These are phyloP conservation scores for Collichthys lucidus DNA, from an alignment of 2,113 vertebrate genomes.

Conservation along the genomic window DNA sequence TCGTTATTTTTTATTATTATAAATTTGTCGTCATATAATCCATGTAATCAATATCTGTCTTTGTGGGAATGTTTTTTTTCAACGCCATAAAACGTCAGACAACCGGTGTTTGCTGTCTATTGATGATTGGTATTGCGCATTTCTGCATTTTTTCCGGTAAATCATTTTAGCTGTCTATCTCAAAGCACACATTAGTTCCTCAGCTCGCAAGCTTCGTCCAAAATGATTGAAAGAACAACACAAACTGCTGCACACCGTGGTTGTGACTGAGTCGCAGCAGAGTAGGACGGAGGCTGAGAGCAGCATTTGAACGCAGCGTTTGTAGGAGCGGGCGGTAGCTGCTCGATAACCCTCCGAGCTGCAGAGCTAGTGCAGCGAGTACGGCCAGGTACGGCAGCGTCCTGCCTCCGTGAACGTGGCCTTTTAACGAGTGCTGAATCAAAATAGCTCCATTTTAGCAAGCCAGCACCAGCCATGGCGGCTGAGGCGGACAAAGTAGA, in stretches of 20 bases:
- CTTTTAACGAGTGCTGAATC: slow-evolving; percentile 4
- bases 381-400: slow-evolving; percentile 34
- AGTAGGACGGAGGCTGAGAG: not conserved
- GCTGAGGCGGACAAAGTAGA: slow-evolving; percentile 74
- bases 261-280: rapidly evolving
- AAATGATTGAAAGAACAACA: too few relatives aligned
- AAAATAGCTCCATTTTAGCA: not conserved
- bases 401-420: slow-evolving; percentile 19
- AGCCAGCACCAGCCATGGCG: slow-evolving; percentile 55
- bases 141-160: not conserved
- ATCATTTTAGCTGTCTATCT: not conserved
- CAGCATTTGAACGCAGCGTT: slow-evolving; percentile 43
- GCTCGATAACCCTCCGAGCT: not conserved
- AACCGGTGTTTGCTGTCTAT: not conserved
- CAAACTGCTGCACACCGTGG: too few relatives aligned
- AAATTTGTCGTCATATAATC: too few relatives aligned
- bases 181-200: too few relatives aligned
- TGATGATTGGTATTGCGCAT: not conserved
- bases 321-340: slow-evolving; percentile 42
- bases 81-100: not conserved
- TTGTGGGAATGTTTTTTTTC: too few relatives aligned
- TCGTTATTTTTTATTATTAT: not conserved
- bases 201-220: rapidly evolving
- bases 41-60: not conserved
- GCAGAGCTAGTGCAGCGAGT: slow-evolving; percentile 31